phyloP scores from a whole-genome alignment of 1,140 invertebrate species.

The Anastrepha obliqua region DNA sequence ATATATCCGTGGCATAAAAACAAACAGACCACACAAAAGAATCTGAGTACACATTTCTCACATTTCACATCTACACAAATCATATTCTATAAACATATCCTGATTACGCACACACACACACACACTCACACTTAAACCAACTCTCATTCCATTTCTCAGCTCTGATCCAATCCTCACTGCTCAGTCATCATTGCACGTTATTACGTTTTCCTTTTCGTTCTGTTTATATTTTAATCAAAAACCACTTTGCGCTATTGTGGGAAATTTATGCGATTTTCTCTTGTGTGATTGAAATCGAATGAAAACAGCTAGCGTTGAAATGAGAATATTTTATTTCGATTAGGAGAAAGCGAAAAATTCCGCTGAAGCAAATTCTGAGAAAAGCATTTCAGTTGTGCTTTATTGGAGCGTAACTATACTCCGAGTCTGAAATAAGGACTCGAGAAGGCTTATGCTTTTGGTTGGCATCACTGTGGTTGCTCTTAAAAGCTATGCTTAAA shows the following conservation, averaged over 20 bases:
- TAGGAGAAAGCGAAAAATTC: background rate
- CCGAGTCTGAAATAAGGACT: too few species aligned
- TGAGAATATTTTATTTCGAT: background rate
- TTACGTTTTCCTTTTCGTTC: background rate
- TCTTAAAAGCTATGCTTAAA: too few species aligned
- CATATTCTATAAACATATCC: background rate
- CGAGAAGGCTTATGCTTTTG: too few species aligned
- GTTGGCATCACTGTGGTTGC: too few species aligned
- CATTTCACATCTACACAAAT: too few species aligned
- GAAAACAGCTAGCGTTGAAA: background rate
- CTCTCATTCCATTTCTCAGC: background rate
- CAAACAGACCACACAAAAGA: too few species aligned
- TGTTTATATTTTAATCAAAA: slow-evolving; percentile 36
- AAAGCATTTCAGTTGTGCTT: background rate
- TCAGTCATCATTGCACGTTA: background rate
- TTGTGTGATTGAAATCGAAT: background rate
- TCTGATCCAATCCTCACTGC: background rate
- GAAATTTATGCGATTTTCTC: slow-evolving; percentile 9
- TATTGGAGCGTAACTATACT: background rate
- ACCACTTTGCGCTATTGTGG: background rate
- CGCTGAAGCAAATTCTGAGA: background rate
- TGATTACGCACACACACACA: background rate
- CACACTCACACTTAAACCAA: background rate
- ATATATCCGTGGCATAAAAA: too few species aligned
- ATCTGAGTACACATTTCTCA: too few species aligned